Percentiles rank a stretch among this genome's conserved stretches.
phyloP scores from a whole-genome alignment of 2,888 invertebrate genomes.

The Limnephilus lunatus region DNA sequence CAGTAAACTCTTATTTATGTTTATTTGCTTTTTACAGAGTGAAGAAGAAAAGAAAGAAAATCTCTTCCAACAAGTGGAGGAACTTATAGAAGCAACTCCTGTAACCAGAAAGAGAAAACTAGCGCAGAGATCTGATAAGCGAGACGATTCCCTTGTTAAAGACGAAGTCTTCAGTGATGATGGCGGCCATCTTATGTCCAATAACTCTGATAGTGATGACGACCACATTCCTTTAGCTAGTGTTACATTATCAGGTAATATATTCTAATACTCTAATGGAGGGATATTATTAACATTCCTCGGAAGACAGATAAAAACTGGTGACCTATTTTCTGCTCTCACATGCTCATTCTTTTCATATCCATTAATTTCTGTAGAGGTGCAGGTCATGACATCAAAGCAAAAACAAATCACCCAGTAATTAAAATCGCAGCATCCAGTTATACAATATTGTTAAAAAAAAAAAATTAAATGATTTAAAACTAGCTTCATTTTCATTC shows the following conservation, averaged over 20 bases:
- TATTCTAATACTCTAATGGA: neutral
- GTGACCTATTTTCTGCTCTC: no score
- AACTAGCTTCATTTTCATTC: no score
- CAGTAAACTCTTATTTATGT: neutral
- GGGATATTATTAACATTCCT: neutral
- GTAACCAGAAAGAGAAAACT: slow-evolving; percentile 45
- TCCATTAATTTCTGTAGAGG: no score
- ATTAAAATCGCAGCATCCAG: no score
- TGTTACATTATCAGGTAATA: slow-evolving; percentile 61
- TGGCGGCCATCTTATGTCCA: slow-evolving; percentile 37
- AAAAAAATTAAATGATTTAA: no score
- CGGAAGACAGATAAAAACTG: neutral
- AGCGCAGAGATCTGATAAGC: slow-evolving; percentile 38
- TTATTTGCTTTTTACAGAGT: slow-evolving; percentile 40
- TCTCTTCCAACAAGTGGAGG: neutral
- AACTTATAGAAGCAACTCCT: neutral
- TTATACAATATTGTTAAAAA: no score
- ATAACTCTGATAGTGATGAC: slow-evolving; percentile 62
- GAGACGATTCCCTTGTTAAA: slow-evolving; percentile 43
- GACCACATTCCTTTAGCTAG: slow-evolving; percentile 64
- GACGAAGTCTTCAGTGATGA: slow-evolving; percentile 59
- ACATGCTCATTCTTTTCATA: no score
- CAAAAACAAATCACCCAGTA: no score
- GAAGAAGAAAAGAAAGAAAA: slow-evolving; percentile 59
- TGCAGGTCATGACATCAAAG: no score